Evolutionary conservation across 2,113 vertebrate genomes (phyloP), one percentile per base, ranked within the genome.

Genomic region (Clinocottus analis): DNA sequence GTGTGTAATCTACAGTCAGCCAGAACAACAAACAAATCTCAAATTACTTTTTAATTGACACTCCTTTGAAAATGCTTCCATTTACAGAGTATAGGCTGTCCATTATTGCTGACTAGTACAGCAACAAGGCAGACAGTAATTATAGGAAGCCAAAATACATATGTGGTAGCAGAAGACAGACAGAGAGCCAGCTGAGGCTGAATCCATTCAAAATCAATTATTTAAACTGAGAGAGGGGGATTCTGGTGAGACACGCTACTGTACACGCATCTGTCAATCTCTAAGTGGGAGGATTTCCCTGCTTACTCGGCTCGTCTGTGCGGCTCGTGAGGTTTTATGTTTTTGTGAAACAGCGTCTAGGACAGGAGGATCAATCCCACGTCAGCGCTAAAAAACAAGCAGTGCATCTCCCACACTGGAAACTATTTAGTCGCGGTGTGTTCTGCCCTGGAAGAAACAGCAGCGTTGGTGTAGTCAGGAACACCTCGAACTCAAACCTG

Each of bases 141-240:
- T 91, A 89, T 74, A 88, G 85, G 83, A 88, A 68, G 68, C 61
- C 77, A 84, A 90, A 87, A 87, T 66, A 89, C 69, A 84, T 41
- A 33, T 9, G 37, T 14, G 10, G 31, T 33, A 51, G 49, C 61
- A 63, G 56, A 80, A 61, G 27, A 9, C 31, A 77, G 27, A 47
- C 31, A 77, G 27, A 47, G 33, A 80, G 72, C 75, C 74, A 89
- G 83, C 59, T 69, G 70, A 85, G 77, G 27, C 55, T 62, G 61
- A 86, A 85, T 89, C 83, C 89, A 89, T 85, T 80, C 68, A 41
- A n/a, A 79, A 91, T 89, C 75, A 85, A 91, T 90, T 78, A 86
- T 82, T 92, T n/a, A 77, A 77, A 49, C 66, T 55, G 45, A 74
- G 65, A 67, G 49, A 53, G 71, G 27, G 43, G 58, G 53, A 77